phyloP scores from a whole-genome alignment of 2,888 invertebrate species.

The Emmelina monodactyla region DNA sequence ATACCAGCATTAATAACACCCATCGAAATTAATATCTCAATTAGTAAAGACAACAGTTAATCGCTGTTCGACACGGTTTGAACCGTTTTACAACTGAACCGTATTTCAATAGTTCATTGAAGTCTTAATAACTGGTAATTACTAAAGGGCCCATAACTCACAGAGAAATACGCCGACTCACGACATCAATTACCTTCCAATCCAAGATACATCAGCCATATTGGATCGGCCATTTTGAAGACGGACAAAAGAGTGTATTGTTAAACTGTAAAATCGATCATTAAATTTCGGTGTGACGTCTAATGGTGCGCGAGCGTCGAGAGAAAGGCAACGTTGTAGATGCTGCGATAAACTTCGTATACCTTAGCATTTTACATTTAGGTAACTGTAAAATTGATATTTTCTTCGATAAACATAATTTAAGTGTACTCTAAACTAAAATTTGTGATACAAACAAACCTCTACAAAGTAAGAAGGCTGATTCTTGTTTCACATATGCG shows the following conservation, averaged over 20 bases:
- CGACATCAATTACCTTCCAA: slow-evolving; percentile 3
- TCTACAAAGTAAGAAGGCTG: too few relatives aligned
- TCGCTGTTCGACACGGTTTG: not conserved
- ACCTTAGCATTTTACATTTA: not conserved
- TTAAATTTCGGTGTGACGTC: too few relatives aligned
- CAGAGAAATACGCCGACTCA: slow-evolving; percentile 1
- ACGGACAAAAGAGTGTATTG: slow-evolving; percentile 17
- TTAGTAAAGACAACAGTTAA: not conserved
- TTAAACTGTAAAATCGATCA: slow-evolving; percentile 17
- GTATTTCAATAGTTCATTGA: slow-evolving; percentile 12
- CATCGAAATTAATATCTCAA: not conserved
- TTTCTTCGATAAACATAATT: too few relatives aligned
- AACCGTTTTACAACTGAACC: not conserved
- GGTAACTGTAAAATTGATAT: not conserved
- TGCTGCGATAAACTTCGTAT: too few relatives aligned
- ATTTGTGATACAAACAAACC: too few relatives aligned
- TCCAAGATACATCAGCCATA: slow-evolving; percentile 3
- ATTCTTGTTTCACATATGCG: too few relatives aligned
- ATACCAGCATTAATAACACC: not conserved
- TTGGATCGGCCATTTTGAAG: slow-evolving; percentile 12
- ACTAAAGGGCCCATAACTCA: slow-evolving; percentile 21
- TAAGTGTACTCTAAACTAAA: too few relatives aligned
- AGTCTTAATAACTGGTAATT: slow-evolving; percentile 27
- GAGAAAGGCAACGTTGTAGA: not conserved
- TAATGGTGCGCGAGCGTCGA: not conserved